A percentile compares a stretch with the other conserved stretches of the same genome.
phyloP scores from a whole-genome alignment of 2,888 invertebrate genomes.

The Linyphia triangularis region DNA sequence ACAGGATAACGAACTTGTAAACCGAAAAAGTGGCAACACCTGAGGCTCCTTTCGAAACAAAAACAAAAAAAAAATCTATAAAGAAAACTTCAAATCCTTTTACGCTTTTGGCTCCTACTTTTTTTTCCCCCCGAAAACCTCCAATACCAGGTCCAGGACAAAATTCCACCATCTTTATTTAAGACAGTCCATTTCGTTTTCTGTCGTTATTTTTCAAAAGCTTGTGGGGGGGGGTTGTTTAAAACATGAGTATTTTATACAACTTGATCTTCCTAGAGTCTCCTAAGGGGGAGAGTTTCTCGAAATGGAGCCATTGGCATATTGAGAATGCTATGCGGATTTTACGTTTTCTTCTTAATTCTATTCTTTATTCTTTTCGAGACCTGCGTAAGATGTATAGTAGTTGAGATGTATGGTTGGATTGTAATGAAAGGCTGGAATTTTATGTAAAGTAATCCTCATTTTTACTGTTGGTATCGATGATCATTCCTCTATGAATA shows the following conservation, averaged over 20 bases:
- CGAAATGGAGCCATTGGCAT: slow-evolving; percentile 17
- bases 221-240: slow-evolving; percentile 28
- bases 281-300: not conserved
- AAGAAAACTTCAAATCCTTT: slow-evolving; percentile 41
- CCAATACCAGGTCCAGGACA: not conserved
- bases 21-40: slow-evolving; percentile 22
- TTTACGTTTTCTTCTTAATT: slow-evolving; percentile 8
- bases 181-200: slow-evolving; percentile 31
- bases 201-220: not conserved
- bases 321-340: not conserved
- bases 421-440: not conserved
- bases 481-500: not conserved
- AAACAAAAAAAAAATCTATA: not conserved
- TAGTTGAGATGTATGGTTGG: not conserved
- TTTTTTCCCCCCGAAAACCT: not conserved
- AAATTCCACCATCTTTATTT: slow-evolving; percentile 42
- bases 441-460: not conserved
- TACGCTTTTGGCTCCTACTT: not conserved
- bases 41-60: slow-evolving; percentile 14
- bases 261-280: slow-evolving; percentile 35
- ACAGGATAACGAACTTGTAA: slow-evolving; percentile 36
- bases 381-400: not conserved
- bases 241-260: slow-evolving; percentile 54
- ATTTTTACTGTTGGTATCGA: not conserved
- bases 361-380: not conserved